Evolutionary conservation across 2,888 invertebrate genomes (phyloP), one percentile per base, ranked within the genome.

Genomic region (Tetragonula carbonaria): DNA sequence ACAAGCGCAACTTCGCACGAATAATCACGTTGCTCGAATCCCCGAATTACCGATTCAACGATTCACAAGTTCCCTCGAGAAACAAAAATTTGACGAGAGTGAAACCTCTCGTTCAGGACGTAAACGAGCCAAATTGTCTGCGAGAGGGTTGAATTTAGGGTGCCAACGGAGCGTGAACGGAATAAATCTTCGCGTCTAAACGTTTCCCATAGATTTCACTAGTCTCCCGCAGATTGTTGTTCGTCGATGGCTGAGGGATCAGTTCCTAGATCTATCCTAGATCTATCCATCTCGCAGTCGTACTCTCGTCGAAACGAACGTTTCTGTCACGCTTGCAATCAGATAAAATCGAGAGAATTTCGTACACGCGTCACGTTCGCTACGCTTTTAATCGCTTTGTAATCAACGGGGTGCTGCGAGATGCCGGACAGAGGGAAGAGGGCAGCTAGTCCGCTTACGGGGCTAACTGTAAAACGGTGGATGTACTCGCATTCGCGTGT

Each of bases 291-390:
- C n/a, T 13, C 53, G 28, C 16, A 8, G 0, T 14, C 21, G 57
- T 4, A 4, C 33, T 51, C 28, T 55, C 28, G 33, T 55, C n/a
- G 45, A n/a, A 50, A 74, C 57, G 57, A 77, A 23, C 51, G 57
- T 72, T 45, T 72, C 72, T 74, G 82, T 71, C 50, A 83, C 79
- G 74, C 57, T 85, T 14, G 74, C 77, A 50, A 59, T 59, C 78
- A 80, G 87, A 87, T 87, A 87, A 87, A 74, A 87, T 86, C 82
- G 78, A 67, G 62, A 82, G 80, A 76, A 86, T 85, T 80, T 80
- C 74, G 80, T 85, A 87, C 86, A 80, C 87, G 82, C 87, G 86
- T 86, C 87, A 86, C 87, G 87, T 86, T 82, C 82, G 50, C 72
- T 75, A 74, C 67, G 73, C 68, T 76, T 82, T 86, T 82, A 80